Percentiles rank a stretch among this genome's conserved stretches.
These are phyloP conservation scores for Mythimna vitellina DNA, from an alignment of 2,888 invertebrate genomes.

Conservation along the genomic window DNA sequence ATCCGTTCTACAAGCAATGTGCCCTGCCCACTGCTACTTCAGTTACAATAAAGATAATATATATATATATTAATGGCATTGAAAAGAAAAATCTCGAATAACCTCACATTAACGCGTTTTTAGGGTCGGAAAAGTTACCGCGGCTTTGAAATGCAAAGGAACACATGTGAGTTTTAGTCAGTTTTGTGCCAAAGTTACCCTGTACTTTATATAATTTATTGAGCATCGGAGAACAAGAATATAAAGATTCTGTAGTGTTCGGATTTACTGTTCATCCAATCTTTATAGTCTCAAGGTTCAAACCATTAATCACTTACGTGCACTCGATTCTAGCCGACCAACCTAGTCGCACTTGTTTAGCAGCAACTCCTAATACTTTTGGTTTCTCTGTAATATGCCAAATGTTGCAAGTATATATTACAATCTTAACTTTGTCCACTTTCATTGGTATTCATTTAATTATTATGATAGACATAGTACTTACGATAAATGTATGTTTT, in stretches of 20 bases:
- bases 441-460: not conserved
- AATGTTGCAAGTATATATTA: not conserved
- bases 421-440: not conserved
- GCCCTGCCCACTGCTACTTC: too few species aligned
- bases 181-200: not conserved
- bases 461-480: not conserved
- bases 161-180: too few species aligned
- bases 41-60: too few species aligned
- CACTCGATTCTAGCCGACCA: constrained; percentile 26
- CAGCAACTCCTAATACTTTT: constrained; percentile 21
- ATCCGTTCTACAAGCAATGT: too few species aligned
- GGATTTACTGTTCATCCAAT: not conserved
- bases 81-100: too few species aligned
- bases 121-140: too few species aligned
- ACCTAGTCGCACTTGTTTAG: constrained; percentile 25
- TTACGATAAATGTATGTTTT: not conserved
- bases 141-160: too few species aligned
- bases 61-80: too few species aligned
- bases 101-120: too few species aligned
- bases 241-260: too few species aligned
- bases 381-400: constrained; percentile 42
- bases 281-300: not conserved
- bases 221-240: too few species aligned
- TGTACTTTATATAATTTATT: not conserved
- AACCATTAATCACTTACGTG: constrained; percentile 29